Conservation (phyloP, 2,113 vertebrate species). For the Rostratula benghalensis region DNA sequence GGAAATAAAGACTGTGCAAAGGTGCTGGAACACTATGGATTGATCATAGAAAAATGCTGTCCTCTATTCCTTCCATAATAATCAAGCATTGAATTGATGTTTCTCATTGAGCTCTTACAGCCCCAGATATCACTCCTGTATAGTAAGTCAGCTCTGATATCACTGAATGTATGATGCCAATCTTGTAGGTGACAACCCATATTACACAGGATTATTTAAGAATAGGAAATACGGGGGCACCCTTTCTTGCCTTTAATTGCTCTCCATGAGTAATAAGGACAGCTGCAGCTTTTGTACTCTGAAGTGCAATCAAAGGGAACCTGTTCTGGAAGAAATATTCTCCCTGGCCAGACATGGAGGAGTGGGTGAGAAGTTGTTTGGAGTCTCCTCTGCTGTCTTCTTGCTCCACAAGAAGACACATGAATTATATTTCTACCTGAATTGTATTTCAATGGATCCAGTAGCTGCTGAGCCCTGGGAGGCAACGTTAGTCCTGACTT, state of each 20-base stretch:
- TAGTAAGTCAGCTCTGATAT: neutral
- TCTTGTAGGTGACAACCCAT: neutral
- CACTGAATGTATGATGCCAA: neutral
- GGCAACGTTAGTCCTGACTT: neutral
- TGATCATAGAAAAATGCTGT: neutral
- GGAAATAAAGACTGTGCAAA: neutral
- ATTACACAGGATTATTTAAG: neutral
- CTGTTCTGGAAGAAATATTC: neutral
- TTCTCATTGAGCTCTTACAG: neutral
- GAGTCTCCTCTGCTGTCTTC: neutral
- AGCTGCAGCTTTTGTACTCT: neutral
- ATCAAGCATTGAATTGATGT: neutral
- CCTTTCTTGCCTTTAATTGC: neutral
- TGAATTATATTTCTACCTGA: neutral
- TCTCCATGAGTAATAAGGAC: neutral
- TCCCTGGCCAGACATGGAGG: neutral
- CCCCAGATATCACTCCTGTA: neutral
- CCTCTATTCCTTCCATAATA: neutral
- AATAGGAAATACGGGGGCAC: neutral
- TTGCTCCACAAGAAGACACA: accelerated
- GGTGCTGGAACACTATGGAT: neutral
- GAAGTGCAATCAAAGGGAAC: neutral
- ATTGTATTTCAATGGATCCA: neutral
- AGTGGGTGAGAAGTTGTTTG: neutral
- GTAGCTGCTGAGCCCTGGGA: neutral